A percentile compares a stretch with the other conserved stretches of the same genome.
Evolutionary conservation across 2,113 vertebrate species (phyloP).

Genomic region (Bufo bufo): DNA sequence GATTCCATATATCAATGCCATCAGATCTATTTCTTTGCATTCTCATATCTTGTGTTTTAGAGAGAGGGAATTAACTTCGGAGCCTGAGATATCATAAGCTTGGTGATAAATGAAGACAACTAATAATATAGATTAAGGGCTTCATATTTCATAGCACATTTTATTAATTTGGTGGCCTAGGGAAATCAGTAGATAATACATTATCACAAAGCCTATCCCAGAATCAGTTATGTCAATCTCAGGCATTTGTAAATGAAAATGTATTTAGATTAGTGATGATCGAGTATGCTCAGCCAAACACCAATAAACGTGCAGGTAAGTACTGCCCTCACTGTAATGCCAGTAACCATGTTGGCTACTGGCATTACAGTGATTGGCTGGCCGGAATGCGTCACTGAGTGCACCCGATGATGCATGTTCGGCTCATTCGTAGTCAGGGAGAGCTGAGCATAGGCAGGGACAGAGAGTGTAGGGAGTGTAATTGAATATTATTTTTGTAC

Average conservation of each 20-base stretch:
- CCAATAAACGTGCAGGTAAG: too few species aligned
- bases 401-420: too few species aligned
- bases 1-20: conserved; percentile 61
- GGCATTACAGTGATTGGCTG: too few species aligned
- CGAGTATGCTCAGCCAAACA: too few species aligned
- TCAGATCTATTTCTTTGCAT: conserved; percentile 62
- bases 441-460: too few species aligned
- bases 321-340: too few species aligned
- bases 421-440: too few species aligned
- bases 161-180: background rate
- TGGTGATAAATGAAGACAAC: background rate
- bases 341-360: too few species aligned
- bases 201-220: background rate
- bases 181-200: background rate
- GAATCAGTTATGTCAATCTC: background rate
- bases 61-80: conserved; percentile 49
- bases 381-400: too few species aligned
- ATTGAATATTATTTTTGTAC: too few species aligned
- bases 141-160: background rate
- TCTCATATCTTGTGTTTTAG: conserved; percentile 61
- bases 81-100: conserved; percentile 64
- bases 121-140: background rate
- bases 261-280: background rate
- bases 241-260: background rate
- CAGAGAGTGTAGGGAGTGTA: too few species aligned